Conservation (phyloP, 1,140 invertebrate genomes). For the Aleiodes sp. region DNA sequence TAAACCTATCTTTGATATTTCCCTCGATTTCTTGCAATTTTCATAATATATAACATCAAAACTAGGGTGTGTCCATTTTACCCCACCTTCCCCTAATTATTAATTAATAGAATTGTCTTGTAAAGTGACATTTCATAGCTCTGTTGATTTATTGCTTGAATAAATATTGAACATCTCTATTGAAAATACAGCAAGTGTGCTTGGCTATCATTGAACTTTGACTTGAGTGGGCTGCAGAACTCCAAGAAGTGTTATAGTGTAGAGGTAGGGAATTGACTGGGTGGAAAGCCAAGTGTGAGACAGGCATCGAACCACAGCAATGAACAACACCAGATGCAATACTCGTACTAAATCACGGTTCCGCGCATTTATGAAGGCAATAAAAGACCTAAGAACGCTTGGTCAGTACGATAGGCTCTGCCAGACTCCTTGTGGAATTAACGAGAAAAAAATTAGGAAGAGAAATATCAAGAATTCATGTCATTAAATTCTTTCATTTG, state of each 20-base stretch:
- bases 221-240: slow-evolving; percentile 14
- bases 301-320: slow-evolving; percentile 6
- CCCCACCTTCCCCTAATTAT: too few species aligned
- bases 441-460: background rate
- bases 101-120: background rate
- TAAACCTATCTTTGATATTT: too few species aligned
- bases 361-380: slow-evolving; percentile 41
- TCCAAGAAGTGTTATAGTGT: background rate
- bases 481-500: too few species aligned
- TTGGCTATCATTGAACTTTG: slow-evolving; percentile 46
- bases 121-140: background rate
- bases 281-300: slow-evolving; percentile 1
- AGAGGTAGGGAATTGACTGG: background rate
- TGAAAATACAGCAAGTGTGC: slow-evolving; percentile 18
- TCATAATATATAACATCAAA: too few species aligned
- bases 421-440: background rate
- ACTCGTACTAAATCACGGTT: slow-evolving; percentile 43
- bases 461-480: too few species aligned
- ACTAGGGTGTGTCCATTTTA: too few species aligned
- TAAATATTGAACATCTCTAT: slow-evolving; percentile 5
- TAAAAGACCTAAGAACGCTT: slow-evolving; percentile 30
- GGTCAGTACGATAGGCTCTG: background rate
- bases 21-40: too few species aligned
- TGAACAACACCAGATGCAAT: slow-evolving; percentile 39
- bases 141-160: background rate